Conservation (phyloP, 2,113 vertebrate genomes). For the Lophochroa leadbeateri region DNA sequence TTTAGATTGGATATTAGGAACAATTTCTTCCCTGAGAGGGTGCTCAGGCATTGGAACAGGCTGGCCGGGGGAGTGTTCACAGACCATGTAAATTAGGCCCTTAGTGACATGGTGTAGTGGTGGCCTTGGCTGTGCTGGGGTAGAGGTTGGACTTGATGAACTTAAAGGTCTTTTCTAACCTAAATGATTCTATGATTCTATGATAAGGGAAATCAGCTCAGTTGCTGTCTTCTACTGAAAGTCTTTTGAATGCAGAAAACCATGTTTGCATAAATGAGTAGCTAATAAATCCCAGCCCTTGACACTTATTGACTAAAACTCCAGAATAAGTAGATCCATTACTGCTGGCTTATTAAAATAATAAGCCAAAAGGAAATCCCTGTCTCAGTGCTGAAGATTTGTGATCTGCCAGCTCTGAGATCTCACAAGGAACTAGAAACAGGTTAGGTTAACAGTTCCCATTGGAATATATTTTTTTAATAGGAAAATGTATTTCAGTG, state of each 20-base stretch:
- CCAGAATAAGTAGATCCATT: neutral
- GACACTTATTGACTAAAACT: conserved; percentile 44
- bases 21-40: neutral
- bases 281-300: conserved; percentile 43
- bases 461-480: neutral
- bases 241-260: neutral
- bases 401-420: neutral
- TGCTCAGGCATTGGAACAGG: neutral
- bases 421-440: neutral
- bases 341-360: conserved; percentile 35
- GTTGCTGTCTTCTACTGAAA: neutral
- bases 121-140: neutral
- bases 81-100: neutral
- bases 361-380: conserved; percentile 31
- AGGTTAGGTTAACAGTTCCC: neutral
- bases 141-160: neutral
- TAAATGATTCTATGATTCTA: neutral
- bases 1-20: neutral
- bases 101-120: neutral
- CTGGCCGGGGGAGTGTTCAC: neutral
- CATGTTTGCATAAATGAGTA: neutral
- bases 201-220: neutral
- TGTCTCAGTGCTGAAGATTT: neutral
- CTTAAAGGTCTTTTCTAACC: neutral
- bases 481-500: neutral